Base-by-base conservation (phyloP, 2,888 invertebrate genomes). In the Chamaedrilus cognettii region DNA sequence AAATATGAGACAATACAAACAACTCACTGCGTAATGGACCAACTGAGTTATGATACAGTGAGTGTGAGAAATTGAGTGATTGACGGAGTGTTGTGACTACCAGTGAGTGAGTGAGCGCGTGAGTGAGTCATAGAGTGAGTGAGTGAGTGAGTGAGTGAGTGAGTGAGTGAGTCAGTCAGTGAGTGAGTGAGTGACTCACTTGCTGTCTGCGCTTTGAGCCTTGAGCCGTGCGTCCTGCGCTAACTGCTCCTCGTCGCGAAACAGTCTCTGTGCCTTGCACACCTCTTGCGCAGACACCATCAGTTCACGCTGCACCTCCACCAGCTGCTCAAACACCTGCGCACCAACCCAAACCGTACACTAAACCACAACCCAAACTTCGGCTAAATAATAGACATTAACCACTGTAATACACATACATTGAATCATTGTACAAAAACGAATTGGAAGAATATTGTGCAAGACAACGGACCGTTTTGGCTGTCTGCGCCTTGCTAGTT, bases 181-280 rank as follows among this genome's bases (percentile, higher is more conserved):
- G n/a, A n/a, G n/a, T n/a, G n/a, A n/a, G n/a, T n/a, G n/a, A n/a
- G n/a, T n/a, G n/a, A n/a, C n/a, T n/a, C n/a, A n/a, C 85, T 84
- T 96, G 85, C 96, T 95, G 83, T 96, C 96, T 70, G 96, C 95
- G 77, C 96, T 96, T 78, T 92, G 90, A 68, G 95, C 94, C 81
- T 96, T 97, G 83, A 94, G 93, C 49, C 96, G 87, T 1, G 96
- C 95, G 80, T 96, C 96, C 80, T 96, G 94, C 1, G 96, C 95
- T 67, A 94, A 90, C 79, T 95, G 94, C 82, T 97, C 97, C 79
- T 97, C 97, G 76, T 96, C 94, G 77, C 30, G 49, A 42, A 97
- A 97, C 23, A 92, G 86, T 83, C 96, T 96, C 86, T 96, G 96
- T 59, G 91, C 91, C 85, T 96, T 94, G 83, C 94, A 95, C 75